Evolutionary conservation across 2,797 vertebrate species (phyloP), one percentile per base, ranked within the genome.

Genomic region (Serranus cabrilla): DNA sequence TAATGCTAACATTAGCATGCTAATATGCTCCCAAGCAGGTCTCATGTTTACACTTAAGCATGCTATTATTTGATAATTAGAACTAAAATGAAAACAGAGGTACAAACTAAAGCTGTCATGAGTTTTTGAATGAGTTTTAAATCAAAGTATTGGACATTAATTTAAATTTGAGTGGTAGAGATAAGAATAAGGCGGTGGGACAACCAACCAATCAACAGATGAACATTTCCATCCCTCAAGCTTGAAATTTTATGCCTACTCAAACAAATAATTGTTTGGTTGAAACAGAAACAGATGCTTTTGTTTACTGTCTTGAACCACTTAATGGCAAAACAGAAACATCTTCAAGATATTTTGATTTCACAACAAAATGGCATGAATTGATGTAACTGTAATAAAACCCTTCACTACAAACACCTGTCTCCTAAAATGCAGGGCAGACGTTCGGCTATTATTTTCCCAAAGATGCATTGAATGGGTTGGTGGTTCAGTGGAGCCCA

Each of bases 341-440:
- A 77, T 74, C 16, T 78, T 63, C 10, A 59, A 65, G 0, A 61
- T 43, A 55, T 54, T 72, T 65, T 7, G 52, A 4, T 64, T 60
- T 55, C 52, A 54, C 25, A 65, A 55, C 50, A 18, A 62, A 64
- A 63, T 11, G 31, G 31, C 8, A 56, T 10, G 58, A n/a, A 66
- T 17, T 50, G 4, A 52, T 50, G n/a, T 18, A n/a, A 66, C 57
- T 43, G 57, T 17, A 55, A 49, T 56, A 34, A 76, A 71, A 50
- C 16, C 23, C 49, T n/a, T 76, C 18, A 51, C 37, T 51, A 3
- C 56, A 59, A 78, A 57, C 70, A 75, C 62, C 58, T 79, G 78
- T 51, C 50, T 16, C 45, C 10, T 13, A 11, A 68, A 68, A 64
- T 50, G 42, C 25, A 31, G 23, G 40, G 46, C 60, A 65, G 71